These are phyloP conservation scores for Stegostoma tigrinum DNA, from an alignment of 2,113 vertebrate genomes.

Conservation along the genomic window DNA sequence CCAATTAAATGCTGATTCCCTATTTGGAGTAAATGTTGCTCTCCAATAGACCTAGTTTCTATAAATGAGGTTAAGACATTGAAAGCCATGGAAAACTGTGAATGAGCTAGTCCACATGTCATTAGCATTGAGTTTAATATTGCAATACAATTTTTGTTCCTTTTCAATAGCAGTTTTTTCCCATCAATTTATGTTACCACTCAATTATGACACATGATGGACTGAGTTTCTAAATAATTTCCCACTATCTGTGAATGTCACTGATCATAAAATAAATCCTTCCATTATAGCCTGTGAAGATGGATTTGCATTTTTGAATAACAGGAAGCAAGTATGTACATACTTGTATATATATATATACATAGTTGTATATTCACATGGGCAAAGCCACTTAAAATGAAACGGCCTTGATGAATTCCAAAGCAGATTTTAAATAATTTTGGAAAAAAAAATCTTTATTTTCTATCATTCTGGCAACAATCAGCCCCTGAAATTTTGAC, in stretches of 20 bases:
- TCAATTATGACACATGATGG: not conserved
- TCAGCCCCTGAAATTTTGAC: not conserved
- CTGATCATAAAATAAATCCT: not conserved
- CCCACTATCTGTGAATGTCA: not conserved
- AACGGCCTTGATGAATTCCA: not conserved
- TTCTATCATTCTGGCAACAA: not conserved
- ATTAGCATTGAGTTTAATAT: not conserved
- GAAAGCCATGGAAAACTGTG: not conserved
- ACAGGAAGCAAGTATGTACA: not conserved
- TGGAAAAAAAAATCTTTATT: not conserved
- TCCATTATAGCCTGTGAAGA: not conserved
- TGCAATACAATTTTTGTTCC: not conserved
- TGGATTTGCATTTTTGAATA: not conserved
- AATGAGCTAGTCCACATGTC: not conserved
- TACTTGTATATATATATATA: not conserved
- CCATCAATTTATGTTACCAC: not conserved
- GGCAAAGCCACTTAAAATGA: not conserved
- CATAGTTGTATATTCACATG: not conserved
- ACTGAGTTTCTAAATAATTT: not conserved
- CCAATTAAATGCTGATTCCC: not conserved
- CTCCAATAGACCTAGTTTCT: not conserved
- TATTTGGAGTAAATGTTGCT: not conserved
- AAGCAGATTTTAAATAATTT: not conserved
- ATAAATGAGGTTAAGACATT: not conserved
- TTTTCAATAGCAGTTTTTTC: not conserved